These are phyloP conservation scores for Zoanthus sociatus DNA, from an alignment of 92 coral and sea anemone species.

Conservation along the genomic window DNA sequence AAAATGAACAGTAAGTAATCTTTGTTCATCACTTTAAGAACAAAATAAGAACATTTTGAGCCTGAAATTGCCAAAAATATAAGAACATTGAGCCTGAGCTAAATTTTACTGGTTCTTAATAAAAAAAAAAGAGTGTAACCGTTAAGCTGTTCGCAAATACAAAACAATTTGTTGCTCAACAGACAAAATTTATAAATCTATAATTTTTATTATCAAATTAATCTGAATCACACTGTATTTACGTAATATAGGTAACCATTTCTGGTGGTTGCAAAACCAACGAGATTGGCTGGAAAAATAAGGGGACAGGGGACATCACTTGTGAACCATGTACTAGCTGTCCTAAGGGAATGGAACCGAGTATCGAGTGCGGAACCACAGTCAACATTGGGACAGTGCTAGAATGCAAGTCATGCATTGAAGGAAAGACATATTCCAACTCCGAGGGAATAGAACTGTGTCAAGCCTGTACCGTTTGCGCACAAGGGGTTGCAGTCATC, in stretches of 20 bases:
- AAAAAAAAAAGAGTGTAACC: no score
- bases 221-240: not conserved
- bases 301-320: not conserved
- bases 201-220: no score
- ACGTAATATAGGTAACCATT: not conserved
- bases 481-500: not conserved
- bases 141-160: no score
- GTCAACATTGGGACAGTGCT: constrained; percentile 5
- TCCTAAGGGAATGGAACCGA: constrained; percentile 34
- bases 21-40: no score
- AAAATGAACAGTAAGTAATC: no score
- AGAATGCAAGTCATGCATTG: not conserved
- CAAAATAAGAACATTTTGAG: no score
- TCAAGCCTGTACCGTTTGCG: constrained; percentile 16
- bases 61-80: no score
- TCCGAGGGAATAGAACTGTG: constrained; percentile 26
- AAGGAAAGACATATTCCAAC: constrained; percentile 17
- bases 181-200: no score
- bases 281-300: constrained; percentile 36
- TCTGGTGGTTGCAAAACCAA: not conserved
- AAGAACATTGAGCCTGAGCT: no score
- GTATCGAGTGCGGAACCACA: constrained; percentile 23
- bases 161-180: no score
- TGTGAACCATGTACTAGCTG: constrained; percentile 10
- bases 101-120: no score